Evolutionary conservation across 2,113 vertebrate species (phyloP).

Genomic region (Syngnathoides biaculeatus): DNA sequence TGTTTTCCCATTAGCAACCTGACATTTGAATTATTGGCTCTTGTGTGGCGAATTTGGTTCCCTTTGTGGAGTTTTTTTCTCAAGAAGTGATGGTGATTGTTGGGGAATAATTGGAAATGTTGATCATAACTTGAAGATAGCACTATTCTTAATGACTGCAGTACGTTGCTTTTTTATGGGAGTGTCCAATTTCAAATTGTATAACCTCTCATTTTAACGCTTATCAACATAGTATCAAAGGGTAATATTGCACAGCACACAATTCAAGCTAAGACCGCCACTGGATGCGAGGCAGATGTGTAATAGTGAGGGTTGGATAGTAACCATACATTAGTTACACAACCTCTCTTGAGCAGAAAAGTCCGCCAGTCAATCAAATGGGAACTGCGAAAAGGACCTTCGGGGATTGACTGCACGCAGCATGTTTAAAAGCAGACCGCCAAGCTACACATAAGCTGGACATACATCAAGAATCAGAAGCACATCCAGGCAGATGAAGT

Average conservation of each 20-base stretch:
- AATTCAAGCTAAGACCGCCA: too few relatives aligned
- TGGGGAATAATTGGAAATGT: too few relatives aligned
- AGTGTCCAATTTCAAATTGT: neutral
- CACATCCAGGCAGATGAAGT: constrained; percentile 27
- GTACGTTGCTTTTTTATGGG: neutral
- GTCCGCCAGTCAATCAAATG: neutral
- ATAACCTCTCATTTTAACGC: neutral
- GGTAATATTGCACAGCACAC: too few relatives aligned
- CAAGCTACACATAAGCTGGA: neutral
- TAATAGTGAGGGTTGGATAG: neutral
- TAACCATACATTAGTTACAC: neutral
- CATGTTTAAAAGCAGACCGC: neutral
- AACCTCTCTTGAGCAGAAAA: neutral
- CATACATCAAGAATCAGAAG: constrained; percentile 49
- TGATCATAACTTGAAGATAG: too few relatives aligned
- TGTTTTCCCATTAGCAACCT: too few relatives aligned
- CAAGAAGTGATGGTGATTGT: too few relatives aligned
- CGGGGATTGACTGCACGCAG: neutral
- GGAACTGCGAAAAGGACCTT: neutral
- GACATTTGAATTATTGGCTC: too few relatives aligned
- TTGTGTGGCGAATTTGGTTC: too few relatives aligned
- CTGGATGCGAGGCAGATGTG: neutral
- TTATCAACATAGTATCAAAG: neutral
- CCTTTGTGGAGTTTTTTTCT: too few relatives aligned
- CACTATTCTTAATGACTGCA: neutral